phyloP scores from a whole-genome alignment of 2,113 vertebrate genomes.

The Notarius quadriscutis region DNA sequence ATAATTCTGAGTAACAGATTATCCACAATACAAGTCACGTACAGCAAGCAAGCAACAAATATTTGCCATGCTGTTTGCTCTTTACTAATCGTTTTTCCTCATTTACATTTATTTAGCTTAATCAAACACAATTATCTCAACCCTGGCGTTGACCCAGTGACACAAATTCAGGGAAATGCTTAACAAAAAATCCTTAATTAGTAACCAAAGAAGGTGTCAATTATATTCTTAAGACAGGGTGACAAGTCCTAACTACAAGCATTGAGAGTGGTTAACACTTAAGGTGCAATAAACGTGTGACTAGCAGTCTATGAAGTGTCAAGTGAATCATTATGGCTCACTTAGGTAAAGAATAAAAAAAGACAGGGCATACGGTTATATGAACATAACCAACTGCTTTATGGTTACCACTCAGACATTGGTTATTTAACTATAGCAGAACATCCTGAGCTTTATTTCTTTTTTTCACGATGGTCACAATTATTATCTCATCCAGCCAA shows the following conservation, averaged over 20 bases:
- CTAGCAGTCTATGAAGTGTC: background rate
- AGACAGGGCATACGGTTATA: background rate
- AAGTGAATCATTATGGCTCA: too few species aligned
- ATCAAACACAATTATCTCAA: constrained; percentile 7
- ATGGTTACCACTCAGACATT: background rate
- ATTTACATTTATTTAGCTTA: constrained; percentile 8
- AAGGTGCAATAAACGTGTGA: background rate
- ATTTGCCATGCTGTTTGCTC: background rate
- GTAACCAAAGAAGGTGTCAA: background rate
- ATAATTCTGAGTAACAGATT: background rate
- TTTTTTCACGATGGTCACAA: background rate
- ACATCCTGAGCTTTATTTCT: background rate
- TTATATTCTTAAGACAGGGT: background rate
- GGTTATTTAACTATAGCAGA: background rate
- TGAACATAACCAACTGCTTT: background rate
- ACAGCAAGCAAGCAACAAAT: background rate
- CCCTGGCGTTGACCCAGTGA: background rate
- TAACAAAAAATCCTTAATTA: constrained; percentile 9
- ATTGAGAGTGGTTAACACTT: background rate
- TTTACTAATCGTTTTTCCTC: constrained; percentile 10
- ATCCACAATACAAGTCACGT: background rate
- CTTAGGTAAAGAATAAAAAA: background rate
- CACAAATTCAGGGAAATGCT: background rate
- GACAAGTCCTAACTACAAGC: background rate
- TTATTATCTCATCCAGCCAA: too few species aligned